Conservation (phyloP, 2,113 vertebrate genomes). For the Hypocryptadius cinnamomeus region DNA sequence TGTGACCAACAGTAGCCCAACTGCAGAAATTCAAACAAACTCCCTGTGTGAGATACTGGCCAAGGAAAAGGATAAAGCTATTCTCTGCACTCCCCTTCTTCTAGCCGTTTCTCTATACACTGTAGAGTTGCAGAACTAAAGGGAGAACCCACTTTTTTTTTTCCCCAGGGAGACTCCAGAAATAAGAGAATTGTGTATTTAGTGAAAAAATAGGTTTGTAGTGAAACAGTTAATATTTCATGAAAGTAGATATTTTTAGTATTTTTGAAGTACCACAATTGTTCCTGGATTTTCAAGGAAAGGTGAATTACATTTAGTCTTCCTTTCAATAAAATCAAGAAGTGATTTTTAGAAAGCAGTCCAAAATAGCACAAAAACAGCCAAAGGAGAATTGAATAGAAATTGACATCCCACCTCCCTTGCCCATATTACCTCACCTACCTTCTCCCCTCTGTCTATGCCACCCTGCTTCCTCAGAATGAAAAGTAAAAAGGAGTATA, state of each 20-base stretch:
- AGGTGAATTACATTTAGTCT: slow-evolving; percentile 79
- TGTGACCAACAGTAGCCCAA: slow-evolving; percentile 40
- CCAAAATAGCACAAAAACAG: slow-evolving; percentile 78
- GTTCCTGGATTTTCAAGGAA: slow-evolving; percentile 79
- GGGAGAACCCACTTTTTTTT: slow-evolving; percentile 71
- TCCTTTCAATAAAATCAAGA: slow-evolving; percentile 75
- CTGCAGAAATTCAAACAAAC: slow-evolving; percentile 26
- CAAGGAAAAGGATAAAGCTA: slow-evolving; percentile 59
- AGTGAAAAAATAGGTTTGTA: slow-evolving; percentile 85
- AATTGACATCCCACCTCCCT: slow-evolving; percentile 60
- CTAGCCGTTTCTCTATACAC: slow-evolving; percentile 59
- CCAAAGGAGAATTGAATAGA: slow-evolving; percentile 72
- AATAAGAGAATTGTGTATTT: slow-evolving; percentile 80
- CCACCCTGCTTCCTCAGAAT: slow-evolving; percentile 33
- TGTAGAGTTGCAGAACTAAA: slow-evolving; percentile 67
- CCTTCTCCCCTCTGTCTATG: not conserved
- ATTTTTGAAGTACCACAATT: slow-evolving; percentile 80
- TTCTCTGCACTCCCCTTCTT: slow-evolving; percentile 58
- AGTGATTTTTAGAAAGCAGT: slow-evolving; percentile 73
- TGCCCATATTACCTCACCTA: not conserved
- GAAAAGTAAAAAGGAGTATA: slow-evolving; percentile 56
- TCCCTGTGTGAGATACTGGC: slow-evolving; percentile 53
- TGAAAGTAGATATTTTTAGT: slow-evolving; percentile 86
- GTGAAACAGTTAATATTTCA: slow-evolving; percentile 84
- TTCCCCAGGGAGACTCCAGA: slow-evolving; percentile 64